Evolutionary conservation across 2,797 vertebrate species (phyloP), one percentile per base, ranked within the genome.

Genomic region (Smutsia temminckii): DNA sequence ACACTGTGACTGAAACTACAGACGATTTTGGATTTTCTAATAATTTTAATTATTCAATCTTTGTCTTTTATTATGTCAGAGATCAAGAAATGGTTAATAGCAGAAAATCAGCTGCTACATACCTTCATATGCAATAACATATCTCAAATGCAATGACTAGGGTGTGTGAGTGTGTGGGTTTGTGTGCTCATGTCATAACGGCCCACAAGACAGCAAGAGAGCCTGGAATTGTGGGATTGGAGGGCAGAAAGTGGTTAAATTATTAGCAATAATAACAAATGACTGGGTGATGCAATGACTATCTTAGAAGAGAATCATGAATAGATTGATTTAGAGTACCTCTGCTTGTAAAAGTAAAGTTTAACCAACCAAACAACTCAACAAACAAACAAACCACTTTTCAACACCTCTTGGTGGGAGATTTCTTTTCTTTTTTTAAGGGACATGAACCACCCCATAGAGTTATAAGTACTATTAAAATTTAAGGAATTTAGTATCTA

Each of bases 401-500:
- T 86, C 55, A 71, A 29, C 18, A 83, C 64, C 83, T 95, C 37
- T 61, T 80, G 37, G 42, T 25, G 89, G 59, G 71, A 64, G 20
- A 78, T 1, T 51, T 81, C 23, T 57, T 77, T n/a, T 75, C 51
- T 93, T 87, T 89, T 53, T 85, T 66, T 18, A 68, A 42, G 11
- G 34, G 53, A 80, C 37, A 94, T 9, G n/a, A 57, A 40, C 32
- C 34, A 86, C 8, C 64, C 59, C 8, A 51, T 29, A 91, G 14
- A 79, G 27, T 93, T 93, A 59, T 80, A 95, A 83, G 32, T 68
- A 69, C 20, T 32, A 72, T 13, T 63, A 93, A 89, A 89, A 85
- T 81, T 75, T 40, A 89, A 81, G 49, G 72, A 80, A 93, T 72
- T 51, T 68, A 95, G 46, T 91, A 57, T 51, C 72, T 91, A 81